Conservation (phyloP, 2,113 vertebrate species). For the Myrmophylax atrothorax region DNA sequence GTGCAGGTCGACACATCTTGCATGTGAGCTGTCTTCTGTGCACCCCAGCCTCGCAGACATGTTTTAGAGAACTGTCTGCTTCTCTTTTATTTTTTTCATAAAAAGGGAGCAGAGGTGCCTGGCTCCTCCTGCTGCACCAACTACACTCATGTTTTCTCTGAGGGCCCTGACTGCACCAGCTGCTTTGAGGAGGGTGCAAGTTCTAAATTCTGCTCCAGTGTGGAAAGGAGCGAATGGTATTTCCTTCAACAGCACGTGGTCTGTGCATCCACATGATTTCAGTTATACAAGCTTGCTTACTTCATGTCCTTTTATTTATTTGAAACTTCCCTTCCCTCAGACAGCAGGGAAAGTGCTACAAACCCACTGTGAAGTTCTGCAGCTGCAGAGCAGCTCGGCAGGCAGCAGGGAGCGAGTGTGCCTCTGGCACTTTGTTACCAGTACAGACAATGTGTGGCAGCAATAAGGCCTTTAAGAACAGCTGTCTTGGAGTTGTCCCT, state of each 20-base stretch:
- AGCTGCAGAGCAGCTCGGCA: fast-evolving
- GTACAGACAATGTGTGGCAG: not conserved
- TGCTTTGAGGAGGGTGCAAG: not conserved
- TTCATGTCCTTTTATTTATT: conserved; percentile 24
- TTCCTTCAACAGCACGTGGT: not conserved
- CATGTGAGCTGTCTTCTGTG: not conserved
- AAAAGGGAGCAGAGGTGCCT: conserved; percentile 11
- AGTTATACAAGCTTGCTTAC: not conserved
- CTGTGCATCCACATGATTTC: not conserved
- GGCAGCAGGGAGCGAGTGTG: not conserved
- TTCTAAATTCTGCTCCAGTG: not conserved
- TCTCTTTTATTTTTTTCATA: not conserved
- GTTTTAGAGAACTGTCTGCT: not conserved
- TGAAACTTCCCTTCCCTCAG: conserved; percentile 7
- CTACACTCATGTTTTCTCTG: not conserved
- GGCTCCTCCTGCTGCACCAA: not conserved
- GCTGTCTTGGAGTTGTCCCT: not conserved
- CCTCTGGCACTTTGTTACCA: not conserved
- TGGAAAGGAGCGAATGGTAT: not conserved
- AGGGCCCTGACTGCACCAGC: not conserved
- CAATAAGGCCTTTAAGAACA: not conserved
- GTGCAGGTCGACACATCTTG: not conserved
- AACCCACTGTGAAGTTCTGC: not conserved
- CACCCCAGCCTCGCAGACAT: not conserved
- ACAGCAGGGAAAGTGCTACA: not conserved